phyloP scores from a whole-genome alignment of 1,140 invertebrate genomes.

The Mycetomoellerius zeteki region DNA sequence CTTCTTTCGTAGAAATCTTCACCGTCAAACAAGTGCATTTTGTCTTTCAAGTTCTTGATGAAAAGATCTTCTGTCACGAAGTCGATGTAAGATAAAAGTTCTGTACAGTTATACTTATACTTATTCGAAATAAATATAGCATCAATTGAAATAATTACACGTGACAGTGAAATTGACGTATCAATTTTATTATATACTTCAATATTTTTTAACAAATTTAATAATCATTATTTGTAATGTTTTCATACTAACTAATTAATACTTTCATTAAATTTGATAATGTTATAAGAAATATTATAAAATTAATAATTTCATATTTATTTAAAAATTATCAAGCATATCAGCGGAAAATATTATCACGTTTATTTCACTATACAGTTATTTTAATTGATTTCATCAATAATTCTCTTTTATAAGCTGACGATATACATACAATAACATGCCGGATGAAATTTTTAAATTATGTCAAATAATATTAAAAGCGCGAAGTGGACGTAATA shows the following conservation, averaged over 20 bases:
- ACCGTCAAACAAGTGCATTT: conserved; percentile 3
- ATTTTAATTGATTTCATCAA: conserved; percentile 16
- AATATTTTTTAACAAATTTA: conserved; percentile 1
- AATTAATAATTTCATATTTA: neutral
- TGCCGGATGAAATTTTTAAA: conserved; percentile 4
- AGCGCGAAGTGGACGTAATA: conserved; percentile 12
- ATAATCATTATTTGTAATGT: neutral
- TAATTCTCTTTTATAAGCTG: conserved; percentile 27
- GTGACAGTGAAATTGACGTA: neutral
- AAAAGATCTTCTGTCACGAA: conserved; percentile 8
- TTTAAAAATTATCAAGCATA: conserved; percentile 10
- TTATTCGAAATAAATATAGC: neutral
- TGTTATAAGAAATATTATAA: neutral
- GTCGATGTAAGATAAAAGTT: conserved; percentile 20
- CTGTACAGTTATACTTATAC: neutral
- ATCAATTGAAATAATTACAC: neutral
- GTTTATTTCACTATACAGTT: conserved; percentile 11
- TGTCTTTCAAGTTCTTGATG: neutral
- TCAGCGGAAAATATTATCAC: neutral
- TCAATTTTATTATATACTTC: neutral
- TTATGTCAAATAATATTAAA: conserved; percentile 6
- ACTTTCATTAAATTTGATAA: neutral
- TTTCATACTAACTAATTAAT: neutral
- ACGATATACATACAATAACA: neutral
- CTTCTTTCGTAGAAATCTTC: conserved; percentile 59